These are phyloP conservation scores for Dusona sp. DNA, from an alignment of 2,888 invertebrate species.

Conservation along the genomic window DNA sequence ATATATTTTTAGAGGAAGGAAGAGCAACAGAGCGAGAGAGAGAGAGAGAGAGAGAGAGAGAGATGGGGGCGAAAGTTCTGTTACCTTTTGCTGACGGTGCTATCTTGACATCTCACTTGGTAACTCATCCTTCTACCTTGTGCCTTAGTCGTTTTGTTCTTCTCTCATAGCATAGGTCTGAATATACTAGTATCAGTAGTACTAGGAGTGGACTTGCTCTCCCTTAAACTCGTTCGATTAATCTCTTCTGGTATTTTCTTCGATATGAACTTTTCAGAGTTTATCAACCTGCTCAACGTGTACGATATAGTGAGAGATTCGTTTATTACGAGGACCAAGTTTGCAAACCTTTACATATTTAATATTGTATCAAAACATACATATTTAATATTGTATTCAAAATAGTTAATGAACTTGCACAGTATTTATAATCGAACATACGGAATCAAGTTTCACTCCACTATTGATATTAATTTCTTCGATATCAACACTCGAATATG, in stretches of 20 bases:
- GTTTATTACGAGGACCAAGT: neutral
- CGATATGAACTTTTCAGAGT: slow-evolving; percentile 25
- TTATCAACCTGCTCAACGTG: neutral
- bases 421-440: too few relatives aligned
- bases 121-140: slow-evolving; percentile 38
- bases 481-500: too few relatives aligned
- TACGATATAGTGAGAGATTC: neutral
- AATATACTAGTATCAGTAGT: slow-evolving; percentile 22
- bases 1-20: slow-evolving; percentile 31
- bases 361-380: neutral
- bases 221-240: slow-evolving; percentile 58
- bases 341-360: neutral
- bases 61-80: slow-evolving; percentile 55
- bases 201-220: slow-evolving; percentile 37
- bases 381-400: neutral
- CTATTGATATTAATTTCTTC: too few relatives aligned
- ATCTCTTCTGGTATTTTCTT: slow-evolving; percentile 45
- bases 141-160: slow-evolving; percentile 42
- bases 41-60: slow-evolving; percentile 2
- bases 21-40: neutral
- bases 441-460: too few relatives aligned
- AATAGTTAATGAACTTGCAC: too few relatives aligned
- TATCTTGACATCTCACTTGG: slow-evolving; percentile 67
- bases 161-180: slow-evolving; percentile 47
- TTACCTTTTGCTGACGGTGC: slow-evolving; percentile 68